phyloP scores from a whole-genome alignment of 2,113 vertebrate genomes.

The Dasyprocta punctata region DNA sequence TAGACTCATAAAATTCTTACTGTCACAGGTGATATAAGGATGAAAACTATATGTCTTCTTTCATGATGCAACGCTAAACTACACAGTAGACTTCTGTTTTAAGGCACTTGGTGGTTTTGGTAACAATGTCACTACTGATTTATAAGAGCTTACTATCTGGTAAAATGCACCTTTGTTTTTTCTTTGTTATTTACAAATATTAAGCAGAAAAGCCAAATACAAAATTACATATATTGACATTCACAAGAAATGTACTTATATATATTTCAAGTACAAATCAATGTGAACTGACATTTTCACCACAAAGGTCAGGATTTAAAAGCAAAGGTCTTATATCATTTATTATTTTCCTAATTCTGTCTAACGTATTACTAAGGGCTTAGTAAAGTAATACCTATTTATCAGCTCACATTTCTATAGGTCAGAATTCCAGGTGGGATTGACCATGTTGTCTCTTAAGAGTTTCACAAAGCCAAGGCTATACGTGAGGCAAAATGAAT shows the following conservation, averaged over 20 bases:
- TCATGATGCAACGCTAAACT: neutral
- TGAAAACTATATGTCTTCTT: neutral
- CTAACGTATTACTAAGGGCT: neutral
- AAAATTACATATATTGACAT: neutral
- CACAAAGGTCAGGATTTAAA: neutral
- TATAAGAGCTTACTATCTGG: neutral
- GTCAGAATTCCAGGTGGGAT: neutral
- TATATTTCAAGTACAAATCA: neutral
- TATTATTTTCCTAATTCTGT: neutral
- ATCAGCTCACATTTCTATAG: neutral
- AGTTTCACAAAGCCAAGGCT: neutral
- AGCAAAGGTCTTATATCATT: neutral
- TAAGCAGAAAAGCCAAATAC: neutral
- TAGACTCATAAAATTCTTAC: neutral
- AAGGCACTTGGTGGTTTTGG: neutral
- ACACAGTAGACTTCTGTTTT: neutral
- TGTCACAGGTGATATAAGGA: fast-evolving
- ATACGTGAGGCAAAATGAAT: neutral
- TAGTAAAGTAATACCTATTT: neutral
- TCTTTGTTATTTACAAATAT: neutral
- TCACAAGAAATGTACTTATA: neutral
- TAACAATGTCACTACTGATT: neutral
- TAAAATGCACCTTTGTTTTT: neutral
- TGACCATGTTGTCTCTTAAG: neutral
- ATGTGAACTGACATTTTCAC: constrained; percentile 16